These are phyloP conservation scores for Acestrorhynchus altus DNA, from an alignment of 2,797 vertebrate genomes.

Conservation along the genomic window DNA sequence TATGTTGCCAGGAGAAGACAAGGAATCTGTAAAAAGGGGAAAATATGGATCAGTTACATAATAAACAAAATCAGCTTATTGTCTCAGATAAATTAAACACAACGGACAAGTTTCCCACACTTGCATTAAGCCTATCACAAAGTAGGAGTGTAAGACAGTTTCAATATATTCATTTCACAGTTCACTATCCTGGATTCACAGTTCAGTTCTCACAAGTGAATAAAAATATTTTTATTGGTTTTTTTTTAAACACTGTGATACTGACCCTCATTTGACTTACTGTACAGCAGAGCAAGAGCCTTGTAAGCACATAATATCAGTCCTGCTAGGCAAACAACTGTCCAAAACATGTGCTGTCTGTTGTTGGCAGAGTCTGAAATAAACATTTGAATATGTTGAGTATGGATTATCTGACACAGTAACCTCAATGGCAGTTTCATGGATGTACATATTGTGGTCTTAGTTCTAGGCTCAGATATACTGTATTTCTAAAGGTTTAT, in stretches of 20 bases:
- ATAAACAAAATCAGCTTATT: not conserved
- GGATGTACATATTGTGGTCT: too few relatives aligned
- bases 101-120: not conserved
- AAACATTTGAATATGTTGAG: not conserved
- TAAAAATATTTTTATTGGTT: too few relatives aligned
- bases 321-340: not conserved
- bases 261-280: constrained; percentile 64
- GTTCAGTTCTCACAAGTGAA: too few relatives aligned
- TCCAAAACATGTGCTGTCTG: constrained; percentile 29
- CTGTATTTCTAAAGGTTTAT: too few relatives aligned
- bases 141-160: too few relatives aligned
- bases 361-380: constrained; percentile 42
- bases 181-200: too few relatives aligned
- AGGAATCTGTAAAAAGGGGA: constrained; percentile 29
- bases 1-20: constrained; percentile 2
- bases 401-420: too few relatives aligned
- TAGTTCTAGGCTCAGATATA: too few relatives aligned
- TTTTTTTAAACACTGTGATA: not conserved
- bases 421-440: too few relatives aligned
- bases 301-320: constrained; percentile 52
- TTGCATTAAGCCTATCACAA: not conserved
- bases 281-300: constrained; percentile 50
- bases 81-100: too few relatives aligned
- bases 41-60: not conserved
- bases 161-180: too few relatives aligned